Conservation (phyloP, 64 coral and sea anemone genomes). For the Cladopsammia gracilis region DNA sequence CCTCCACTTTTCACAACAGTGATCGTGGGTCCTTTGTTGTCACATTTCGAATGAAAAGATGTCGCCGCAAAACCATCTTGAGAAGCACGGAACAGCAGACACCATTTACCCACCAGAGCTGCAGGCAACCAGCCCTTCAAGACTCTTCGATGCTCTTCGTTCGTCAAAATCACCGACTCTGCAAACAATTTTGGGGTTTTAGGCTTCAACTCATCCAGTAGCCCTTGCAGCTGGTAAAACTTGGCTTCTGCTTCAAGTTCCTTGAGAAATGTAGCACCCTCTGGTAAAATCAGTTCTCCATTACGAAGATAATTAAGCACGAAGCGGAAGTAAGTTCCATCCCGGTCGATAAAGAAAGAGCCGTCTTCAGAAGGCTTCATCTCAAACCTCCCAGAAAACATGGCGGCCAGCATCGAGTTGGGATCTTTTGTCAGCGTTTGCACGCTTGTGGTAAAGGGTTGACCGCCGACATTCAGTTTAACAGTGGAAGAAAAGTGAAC, state of each 20-base stretch:
- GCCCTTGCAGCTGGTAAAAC: too few relatives aligned
- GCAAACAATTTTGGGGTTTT: not conserved
- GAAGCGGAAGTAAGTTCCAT: not conserved
- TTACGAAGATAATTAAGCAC: slow-evolving; percentile 4
- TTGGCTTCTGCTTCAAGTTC: not conserved
- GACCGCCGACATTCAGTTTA: too few relatives aligned
- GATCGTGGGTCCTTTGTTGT: slow-evolving; percentile 16
- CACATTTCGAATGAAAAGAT: not conserved
- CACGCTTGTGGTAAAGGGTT: too few relatives aligned
- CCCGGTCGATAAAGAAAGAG: slow-evolving; percentile 16
- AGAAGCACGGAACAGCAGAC: not conserved
- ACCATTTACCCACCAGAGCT: not conserved
- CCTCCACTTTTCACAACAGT: not conserved
- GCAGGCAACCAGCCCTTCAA: not conserved
- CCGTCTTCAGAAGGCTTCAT: not conserved
- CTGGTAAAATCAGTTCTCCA: not conserved
- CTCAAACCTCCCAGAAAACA: too few relatives aligned
- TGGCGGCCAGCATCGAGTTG: not conserved
- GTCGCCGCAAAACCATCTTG: not conserved
- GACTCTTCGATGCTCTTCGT: not conserved
- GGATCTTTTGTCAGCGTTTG: not conserved
- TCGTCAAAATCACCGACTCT: not conserved
- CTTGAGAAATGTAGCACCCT: not conserved
- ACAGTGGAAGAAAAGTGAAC: too few relatives aligned
- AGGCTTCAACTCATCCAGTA: too few relatives aligned